Evolutionary conservation across 2,888 invertebrate genomes (phyloP).

Genomic region (Resseliella maxima): DNA sequence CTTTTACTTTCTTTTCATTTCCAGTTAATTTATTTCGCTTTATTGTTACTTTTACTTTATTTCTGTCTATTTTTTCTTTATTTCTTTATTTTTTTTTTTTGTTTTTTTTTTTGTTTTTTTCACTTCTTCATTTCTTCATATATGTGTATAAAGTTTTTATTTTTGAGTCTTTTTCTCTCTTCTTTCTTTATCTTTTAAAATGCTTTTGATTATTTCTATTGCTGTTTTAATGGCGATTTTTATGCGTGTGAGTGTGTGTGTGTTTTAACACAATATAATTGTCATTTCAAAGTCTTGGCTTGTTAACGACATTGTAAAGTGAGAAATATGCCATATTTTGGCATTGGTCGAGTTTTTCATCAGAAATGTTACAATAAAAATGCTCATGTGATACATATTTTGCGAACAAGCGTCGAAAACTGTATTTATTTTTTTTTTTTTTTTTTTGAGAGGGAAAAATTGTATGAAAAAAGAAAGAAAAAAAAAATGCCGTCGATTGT

Average conservation of each 20-base stretch:
- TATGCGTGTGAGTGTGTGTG: too few species aligned
- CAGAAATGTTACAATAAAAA: too few species aligned
- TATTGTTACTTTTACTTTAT: slow-evolving; percentile 37
- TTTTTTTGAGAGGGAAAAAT: too few species aligned
- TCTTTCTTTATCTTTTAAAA: background rate
- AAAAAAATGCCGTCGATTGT: background rate
- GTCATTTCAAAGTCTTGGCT: background rate
- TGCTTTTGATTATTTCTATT: slow-evolving; percentile 14
- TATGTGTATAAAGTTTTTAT: too few species aligned
- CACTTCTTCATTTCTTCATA: too few species aligned
- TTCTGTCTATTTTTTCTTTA: slow-evolving; percentile 2
- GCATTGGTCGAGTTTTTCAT: too few species aligned
- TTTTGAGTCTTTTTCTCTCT: too few species aligned
- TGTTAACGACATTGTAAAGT: background rate
- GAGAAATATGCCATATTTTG: too few species aligned
- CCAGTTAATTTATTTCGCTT: slow-evolving; percentile 35
- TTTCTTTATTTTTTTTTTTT: background rate
- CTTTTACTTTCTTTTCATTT: slow-evolving; percentile 55
- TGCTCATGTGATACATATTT: too few species aligned
- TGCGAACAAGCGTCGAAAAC: too few species aligned
- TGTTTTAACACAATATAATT: background rate
- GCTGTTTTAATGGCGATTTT: background rate
- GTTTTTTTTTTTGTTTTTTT: background rate
- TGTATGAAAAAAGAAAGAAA: background rate
- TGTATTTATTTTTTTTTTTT: too few species aligned